Evolutionary conservation across 2,888 invertebrate species (phyloP), one percentile per base, ranked within the genome.

Genomic region (Rhyacophila evoluta): DNA sequence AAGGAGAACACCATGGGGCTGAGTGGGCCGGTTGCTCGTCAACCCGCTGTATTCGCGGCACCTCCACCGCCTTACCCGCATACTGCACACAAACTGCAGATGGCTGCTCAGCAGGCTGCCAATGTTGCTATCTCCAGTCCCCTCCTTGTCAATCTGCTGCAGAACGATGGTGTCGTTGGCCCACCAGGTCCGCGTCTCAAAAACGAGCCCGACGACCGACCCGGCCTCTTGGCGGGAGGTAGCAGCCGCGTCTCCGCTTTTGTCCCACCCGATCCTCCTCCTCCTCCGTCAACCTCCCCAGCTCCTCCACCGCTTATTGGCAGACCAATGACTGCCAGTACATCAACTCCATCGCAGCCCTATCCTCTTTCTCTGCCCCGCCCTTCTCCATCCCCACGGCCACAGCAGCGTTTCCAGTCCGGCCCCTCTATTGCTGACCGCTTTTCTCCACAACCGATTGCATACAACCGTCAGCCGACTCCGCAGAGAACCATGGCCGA

Each of bases 141-240:
- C 25, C 89, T 98, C 83, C 90, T 98, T 83, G 98, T 98, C 36
- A 98, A 98, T 87, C 88, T 98, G 83, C 89, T 98, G 84, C 97
- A 98, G 89, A 97, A 95, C 85, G 97, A 97, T 2, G 55, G 55
- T 8, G 55, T 19, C 19, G 8, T 55, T 25, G 55, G 55, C 15
- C 55, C 55, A 10, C 55, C 85, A 94, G 90, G 71, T 84, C 85
- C 55, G 70, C 81, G 75, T 86, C 36, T 86, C 87, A 55, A 39
- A 84, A 90, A 81, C 89, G 86, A 75, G 69, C 79, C 37, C 79
- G 73, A 70, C 84, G 81, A 81, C 83, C 74, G 72, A 8, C 55
- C 55, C 1, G 87, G 81, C 83, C 84, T 70, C 83, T 83, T 78
- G 71, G 71, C 79, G 81, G 76, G 33, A 41, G 19, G 70, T 74